A percentile compares a stretch with the other conserved stretches of the same genome.
These are phyloP conservation scores for Pseudomugil gertrudae DNA, from an alignment of 2,797 vertebrate genomes.

Conservation along the genomic window DNA sequence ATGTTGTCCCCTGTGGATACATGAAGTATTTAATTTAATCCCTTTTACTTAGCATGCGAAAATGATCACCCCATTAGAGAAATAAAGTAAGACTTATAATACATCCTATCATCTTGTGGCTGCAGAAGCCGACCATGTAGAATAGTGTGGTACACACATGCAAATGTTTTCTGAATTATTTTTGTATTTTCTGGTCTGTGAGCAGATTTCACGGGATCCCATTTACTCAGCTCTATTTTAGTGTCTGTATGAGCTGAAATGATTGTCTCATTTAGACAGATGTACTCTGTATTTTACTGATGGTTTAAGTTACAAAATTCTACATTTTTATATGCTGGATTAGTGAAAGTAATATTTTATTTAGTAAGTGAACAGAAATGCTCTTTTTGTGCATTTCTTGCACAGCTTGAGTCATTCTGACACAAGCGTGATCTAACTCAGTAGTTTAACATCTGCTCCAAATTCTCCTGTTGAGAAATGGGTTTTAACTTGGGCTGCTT, in stretches of 20 bases:
- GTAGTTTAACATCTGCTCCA: background rate
- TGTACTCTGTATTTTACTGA: background rate
- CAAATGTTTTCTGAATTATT: conserved; percentile 2
- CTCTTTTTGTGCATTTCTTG: background rate
- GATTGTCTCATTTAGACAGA: background rate
- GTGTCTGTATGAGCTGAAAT: background rate
- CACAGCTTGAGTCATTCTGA: background rate
- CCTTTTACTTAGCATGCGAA: conserved; percentile 55
- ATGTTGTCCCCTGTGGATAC: conserved; percentile 60
- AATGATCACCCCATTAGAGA: conserved; percentile 55
- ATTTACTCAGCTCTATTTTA: conserved; percentile 8
- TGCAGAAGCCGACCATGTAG: conserved; percentile 14
- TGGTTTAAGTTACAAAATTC: background rate
- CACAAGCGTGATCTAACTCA: background rate
- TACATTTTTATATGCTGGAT: background rate
- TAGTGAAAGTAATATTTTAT: background rate
- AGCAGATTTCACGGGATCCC: background rate
- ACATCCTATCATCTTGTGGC: background rate
- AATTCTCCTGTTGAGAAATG: background rate
- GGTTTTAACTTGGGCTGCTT: background rate
- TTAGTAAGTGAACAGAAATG: background rate
- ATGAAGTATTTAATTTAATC: conserved; percentile 56
- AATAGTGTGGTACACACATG: conserved; percentile 6
- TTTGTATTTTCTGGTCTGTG: conserved; percentile 1
- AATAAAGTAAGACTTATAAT: conserved; percentile 17